Percentiles rank a stretch among this genome's conserved stretches.
Evolutionary conservation across 2,797 vertebrate species (phyloP).

Genomic region (Pitangus sulphuratus): DNA sequence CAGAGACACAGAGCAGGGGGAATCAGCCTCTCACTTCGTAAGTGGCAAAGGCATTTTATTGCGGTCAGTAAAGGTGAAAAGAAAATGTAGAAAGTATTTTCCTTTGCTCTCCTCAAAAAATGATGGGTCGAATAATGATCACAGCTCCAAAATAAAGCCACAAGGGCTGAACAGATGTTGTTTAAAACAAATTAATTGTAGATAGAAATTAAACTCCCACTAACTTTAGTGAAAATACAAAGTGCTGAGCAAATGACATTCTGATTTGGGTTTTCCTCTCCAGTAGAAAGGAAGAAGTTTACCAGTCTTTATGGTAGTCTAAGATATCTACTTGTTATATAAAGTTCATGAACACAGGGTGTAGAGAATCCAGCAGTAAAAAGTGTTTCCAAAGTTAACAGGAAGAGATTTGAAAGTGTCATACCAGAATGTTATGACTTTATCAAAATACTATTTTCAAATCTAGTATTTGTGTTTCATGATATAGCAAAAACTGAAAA

Average conservation of each 20-base stretch:
- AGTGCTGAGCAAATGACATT: not conserved
- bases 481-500: not conserved
- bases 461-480: conserved; percentile 13
- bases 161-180: not conserved
- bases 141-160: conserved; percentile 6
- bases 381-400: not conserved
- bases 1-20: not conserved
- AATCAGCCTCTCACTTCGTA: not conserved
- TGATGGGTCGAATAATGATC: not conserved
- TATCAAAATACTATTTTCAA: conserved; percentile 29
- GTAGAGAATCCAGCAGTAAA: not conserved
- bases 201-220: not conserved
- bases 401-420: conserved; percentile 15
- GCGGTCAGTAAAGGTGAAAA: not conserved
- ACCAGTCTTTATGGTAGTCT: not conserved
- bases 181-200: not conserved
- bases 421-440: not conserved
- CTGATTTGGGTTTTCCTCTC: not conserved
- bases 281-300: not conserved
- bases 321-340: not conserved
- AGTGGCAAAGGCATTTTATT: not conserved
- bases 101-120: not conserved
- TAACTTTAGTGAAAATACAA: not conserved
- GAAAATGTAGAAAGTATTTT: not conserved
- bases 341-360: not conserved